phyloP scores from a whole-genome alignment of 2,888 invertebrate genomes.

The Heliconius ismenius region DNA sequence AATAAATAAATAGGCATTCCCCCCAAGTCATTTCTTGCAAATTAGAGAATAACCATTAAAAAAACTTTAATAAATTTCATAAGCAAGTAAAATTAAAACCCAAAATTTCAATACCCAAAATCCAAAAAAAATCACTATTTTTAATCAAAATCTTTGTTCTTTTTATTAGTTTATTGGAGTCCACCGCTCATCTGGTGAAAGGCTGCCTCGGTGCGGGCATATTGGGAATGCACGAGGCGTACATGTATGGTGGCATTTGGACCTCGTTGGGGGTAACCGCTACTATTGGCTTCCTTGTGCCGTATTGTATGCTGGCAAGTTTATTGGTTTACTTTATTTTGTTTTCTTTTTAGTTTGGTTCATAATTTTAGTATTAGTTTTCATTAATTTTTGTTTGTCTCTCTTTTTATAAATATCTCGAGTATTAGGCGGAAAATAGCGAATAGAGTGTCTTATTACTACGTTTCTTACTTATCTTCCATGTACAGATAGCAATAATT shows the following conservation, averaged over 20 bases:
- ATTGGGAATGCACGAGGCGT: constrained; percentile 68
- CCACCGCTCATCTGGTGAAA: constrained; percentile 63
- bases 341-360: not conserved
- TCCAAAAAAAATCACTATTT: not conserved
- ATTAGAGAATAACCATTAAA: too few species aligned
- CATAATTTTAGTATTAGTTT: not conserved
- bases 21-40: too few species aligned
- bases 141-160: not conserved
- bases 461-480: too few species aligned
- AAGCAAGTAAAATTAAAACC: not conserved
- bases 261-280: constrained; percentile 54
- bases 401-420: too few species aligned
- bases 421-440: too few species aligned
- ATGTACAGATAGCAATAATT: too few species aligned
- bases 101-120: not conserved
- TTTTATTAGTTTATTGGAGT: constrained; percentile 55
- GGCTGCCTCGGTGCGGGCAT: constrained; percentile 65
- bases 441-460: too few species aligned
- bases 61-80: not conserved
- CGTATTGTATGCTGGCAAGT: constrained; percentile 62
- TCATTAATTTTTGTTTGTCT: too few species aligned
- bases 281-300: constrained; percentile 53
- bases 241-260: constrained; percentile 67
- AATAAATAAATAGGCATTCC: too few species aligned
- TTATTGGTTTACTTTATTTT: not conserved